phyloP scores from a whole-genome alignment of 2,888 invertebrate genomes.

The Himalopsyche tibetana region DNA sequence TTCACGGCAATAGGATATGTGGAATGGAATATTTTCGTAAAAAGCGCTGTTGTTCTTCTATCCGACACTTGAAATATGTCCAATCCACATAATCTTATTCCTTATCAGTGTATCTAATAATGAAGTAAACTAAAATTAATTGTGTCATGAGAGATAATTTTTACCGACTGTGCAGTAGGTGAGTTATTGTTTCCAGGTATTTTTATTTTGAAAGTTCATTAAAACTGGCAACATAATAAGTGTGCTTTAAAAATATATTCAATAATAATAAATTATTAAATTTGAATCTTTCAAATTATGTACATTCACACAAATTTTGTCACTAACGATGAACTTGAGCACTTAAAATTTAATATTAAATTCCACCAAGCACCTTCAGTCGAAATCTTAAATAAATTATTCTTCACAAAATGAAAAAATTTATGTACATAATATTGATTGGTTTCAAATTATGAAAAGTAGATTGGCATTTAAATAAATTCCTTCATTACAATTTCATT shows the following conservation, averaged over 20 bases:
- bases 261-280: too few relatives aligned
- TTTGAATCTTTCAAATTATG: too few relatives aligned
- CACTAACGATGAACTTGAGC: too few relatives aligned
- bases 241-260: background rate
- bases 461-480: too few relatives aligned
- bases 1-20: conserved; percentile 66
- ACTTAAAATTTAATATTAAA: too few relatives aligned
- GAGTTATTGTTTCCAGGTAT: conserved; percentile 43
- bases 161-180: background rate
- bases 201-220: background rate
- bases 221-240: background rate
- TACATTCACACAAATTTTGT: too few relatives aligned
- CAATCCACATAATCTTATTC: conserved; percentile 63
- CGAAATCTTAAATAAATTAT: too few relatives aligned
- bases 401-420: too few relatives aligned
- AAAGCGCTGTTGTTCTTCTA: conserved; percentile 58
- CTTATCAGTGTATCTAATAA: conserved; percentile 54
- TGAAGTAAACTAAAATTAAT: conserved; percentile 28
- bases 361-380: too few relatives aligned
- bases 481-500: too few relatives aligned
- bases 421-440: too few relatives aligned
- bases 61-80: conserved; percentile 50
- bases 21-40: conserved; percentile 78
- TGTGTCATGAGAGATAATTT: conserved; percentile 53
- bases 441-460: too few relatives aligned